Evolutionary conservation across 2,888 invertebrate genomes (phyloP).

Genomic region (Gymnosoma rotundatum): DNA sequence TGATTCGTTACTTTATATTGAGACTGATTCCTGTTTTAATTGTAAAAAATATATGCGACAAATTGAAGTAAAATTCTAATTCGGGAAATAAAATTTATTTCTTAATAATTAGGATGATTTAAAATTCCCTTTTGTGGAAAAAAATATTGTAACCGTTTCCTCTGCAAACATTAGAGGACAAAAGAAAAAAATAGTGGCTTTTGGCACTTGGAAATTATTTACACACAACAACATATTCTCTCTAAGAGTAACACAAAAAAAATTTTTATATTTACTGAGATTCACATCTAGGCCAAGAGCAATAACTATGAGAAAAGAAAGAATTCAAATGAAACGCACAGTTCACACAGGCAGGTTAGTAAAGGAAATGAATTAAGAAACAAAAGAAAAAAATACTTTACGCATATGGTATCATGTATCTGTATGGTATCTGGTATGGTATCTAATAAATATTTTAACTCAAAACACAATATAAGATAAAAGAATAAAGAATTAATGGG

Average conservation of each 20-base stretch:
- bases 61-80: too few species aligned
- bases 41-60: too few species aligned
- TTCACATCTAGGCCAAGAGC: constrained; percentile 23
- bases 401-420: constrained; percentile 27
- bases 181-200: too few species aligned
- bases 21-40: too few species aligned
- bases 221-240: background rate
- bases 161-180: too few species aligned
- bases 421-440: too few species aligned
- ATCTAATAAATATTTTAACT: background rate
- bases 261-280: constrained; percentile 7
- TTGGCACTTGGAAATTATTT: background rate
- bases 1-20: too few species aligned
- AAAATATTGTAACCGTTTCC: too few species aligned
- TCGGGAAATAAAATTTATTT: too few species aligned
- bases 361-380: constrained; percentile 25
- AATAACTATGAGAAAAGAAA: background rate
- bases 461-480: background rate
- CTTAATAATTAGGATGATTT: too few species aligned
- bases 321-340: background rate
- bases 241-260: constrained; percentile 7
- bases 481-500: background rate
- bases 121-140: too few species aligned
- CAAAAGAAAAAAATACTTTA: background rate
- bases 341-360: constrained; percentile 16